These are phyloP conservation scores for Sialis fuliginosa DNA, from an alignment of 2,888 invertebrate species.

Conservation along the genomic window DNA sequence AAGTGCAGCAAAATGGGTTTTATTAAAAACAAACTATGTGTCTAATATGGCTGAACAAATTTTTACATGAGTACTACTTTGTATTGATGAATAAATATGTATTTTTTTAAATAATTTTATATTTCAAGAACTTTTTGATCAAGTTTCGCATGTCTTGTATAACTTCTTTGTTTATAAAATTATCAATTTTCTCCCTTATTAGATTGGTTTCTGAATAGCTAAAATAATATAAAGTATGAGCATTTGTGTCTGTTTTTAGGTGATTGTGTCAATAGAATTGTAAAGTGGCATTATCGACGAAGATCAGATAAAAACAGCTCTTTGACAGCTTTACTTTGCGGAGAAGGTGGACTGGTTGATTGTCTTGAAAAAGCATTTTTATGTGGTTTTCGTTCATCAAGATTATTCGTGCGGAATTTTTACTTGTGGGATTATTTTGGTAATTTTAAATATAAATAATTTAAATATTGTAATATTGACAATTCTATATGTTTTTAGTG, in stretches of 20 bases:
- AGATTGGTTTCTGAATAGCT: background rate
- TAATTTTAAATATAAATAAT: conserved; percentile 25
- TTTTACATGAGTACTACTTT: too few relatives aligned
- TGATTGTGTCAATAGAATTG: conserved; percentile 91
- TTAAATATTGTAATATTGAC: background rate
- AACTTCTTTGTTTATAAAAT: background rate
- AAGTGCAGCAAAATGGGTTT: too few relatives aligned
- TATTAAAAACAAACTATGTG: too few relatives aligned
- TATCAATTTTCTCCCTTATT: background rate
- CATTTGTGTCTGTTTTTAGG: conserved; percentile 30
- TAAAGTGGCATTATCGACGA: conserved; percentile 90
- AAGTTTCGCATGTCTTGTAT: too few relatives aligned
- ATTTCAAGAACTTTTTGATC: too few relatives aligned
- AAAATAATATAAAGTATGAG: background rate
- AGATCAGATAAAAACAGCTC: conserved; percentile 67
- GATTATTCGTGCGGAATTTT: conserved; percentile 83
- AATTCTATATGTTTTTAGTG: conserved; percentile 30
- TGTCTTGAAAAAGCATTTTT: conserved; percentile 89
- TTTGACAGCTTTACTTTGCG: conserved; percentile 82
- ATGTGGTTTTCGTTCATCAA: conserved; percentile 84
- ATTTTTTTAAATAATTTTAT: too few relatives aligned
- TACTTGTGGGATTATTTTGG: conserved; percentile 98
- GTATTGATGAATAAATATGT: too few relatives aligned
- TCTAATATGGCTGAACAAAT: too few relatives aligned
- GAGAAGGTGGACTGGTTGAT: conserved; percentile 85